Percentiles rank a stretch among this genome's conserved stretches.
These are phyloP conservation scores for Vollenhovia emeryi DNA, from an alignment of 1,140 invertebrate genomes.

Conservation along the genomic window DNA sequence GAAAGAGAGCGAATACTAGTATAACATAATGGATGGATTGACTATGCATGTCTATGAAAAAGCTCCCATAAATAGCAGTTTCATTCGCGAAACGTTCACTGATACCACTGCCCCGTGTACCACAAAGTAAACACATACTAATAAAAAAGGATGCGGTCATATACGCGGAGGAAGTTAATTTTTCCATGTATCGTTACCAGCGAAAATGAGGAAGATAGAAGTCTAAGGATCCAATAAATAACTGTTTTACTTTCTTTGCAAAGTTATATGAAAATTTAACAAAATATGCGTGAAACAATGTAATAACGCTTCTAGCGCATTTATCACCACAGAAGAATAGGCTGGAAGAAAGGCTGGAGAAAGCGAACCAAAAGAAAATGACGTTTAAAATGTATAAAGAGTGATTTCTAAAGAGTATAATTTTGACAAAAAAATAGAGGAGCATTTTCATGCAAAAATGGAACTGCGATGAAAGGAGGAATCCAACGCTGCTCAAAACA, in stretches of 20 bases:
- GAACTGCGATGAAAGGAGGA: neutral
- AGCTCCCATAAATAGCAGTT: neutral
- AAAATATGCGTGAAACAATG: slow-evolving; percentile 9
- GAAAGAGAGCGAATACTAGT: neutral
- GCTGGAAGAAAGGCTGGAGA: neutral
- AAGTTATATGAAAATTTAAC: neutral
- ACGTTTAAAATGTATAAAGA: slow-evolving; percentile 4
- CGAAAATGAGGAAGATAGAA: slow-evolving; percentile 7
- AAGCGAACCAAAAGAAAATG: neutral
- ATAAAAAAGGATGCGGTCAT: slow-evolving; percentile 34
- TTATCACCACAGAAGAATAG: neutral
- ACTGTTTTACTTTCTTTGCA: neutral
- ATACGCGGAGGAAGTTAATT: slow-evolving; percentile 38
- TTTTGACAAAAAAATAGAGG: slow-evolving; percentile 12
- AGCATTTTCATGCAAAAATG: neutral
- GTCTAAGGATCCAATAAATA: neutral
- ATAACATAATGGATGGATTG: slow-evolving; percentile 13
- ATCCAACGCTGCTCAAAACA: neutral
- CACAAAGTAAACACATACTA: neutral
- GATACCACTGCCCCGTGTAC: slow-evolving; percentile 23
- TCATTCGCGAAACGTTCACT: slow-evolving; percentile 48
- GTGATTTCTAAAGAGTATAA: neutral
- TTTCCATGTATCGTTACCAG: slow-evolving; percentile 1
- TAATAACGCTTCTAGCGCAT: neutral
- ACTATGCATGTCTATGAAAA: neutral